Evolutionary conservation across 2,113 vertebrate species (phyloP).

Genomic region (Muntiacus muntjak): DNA sequence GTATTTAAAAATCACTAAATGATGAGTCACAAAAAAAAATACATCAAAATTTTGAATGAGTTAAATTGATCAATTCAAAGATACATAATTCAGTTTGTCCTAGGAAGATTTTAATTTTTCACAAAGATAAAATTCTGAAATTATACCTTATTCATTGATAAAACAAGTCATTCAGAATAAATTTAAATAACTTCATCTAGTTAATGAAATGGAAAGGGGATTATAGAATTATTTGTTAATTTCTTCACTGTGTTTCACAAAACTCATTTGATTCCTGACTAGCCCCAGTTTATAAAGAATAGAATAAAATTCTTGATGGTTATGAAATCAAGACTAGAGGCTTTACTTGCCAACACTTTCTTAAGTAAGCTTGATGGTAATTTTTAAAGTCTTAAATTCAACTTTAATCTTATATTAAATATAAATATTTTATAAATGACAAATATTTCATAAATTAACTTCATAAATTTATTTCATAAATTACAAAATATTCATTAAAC

Average conservation of each 20-base stretch:
- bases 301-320: not conserved
- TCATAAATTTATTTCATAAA: not conserved
- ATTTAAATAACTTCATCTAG: not conserved
- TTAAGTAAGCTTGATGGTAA: not conserved
- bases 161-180: not conserved
- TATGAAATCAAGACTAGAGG: not conserved
- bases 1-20: not conserved
- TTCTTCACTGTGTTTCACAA: slow-evolving; percentile 16
- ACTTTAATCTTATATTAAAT: slow-evolving; percentile 9
- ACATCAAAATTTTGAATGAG: not conserved
- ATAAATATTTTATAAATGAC: not conserved
- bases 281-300: not conserved
- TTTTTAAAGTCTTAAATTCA: not conserved
- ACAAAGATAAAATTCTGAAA: not conserved
- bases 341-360: not conserved
- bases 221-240: not conserved
- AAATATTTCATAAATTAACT: not conserved
- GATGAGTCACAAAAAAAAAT: not conserved
- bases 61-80: not conserved
- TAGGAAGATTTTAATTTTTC: slow-evolving; percentile 14
- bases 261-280: not conserved
- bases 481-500: not conserved
- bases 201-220: not conserved
- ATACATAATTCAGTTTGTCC: not conserved
- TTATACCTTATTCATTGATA: not conserved